Evolutionary conservation across 2,888 invertebrate species (phyloP).

Genomic region (Hipparchia sbordonii): DNA sequence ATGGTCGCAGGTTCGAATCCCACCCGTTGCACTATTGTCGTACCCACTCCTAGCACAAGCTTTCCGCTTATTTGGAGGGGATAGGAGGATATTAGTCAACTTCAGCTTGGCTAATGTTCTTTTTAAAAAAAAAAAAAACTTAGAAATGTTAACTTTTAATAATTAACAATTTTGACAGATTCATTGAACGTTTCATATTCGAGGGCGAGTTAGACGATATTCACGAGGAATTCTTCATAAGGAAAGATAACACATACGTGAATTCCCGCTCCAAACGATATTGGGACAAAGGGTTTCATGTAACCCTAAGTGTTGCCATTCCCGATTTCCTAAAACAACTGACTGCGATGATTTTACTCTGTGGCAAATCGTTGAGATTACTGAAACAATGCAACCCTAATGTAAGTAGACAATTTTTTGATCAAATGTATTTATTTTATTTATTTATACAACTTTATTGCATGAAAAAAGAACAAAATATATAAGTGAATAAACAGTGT

Average conservation of each 20-base stretch:
- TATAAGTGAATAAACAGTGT: no score
- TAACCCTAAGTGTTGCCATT: constrained; percentile 78
- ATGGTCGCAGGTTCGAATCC: no score
- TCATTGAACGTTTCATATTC: constrained; percentile 92
- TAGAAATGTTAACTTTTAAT: background rate
- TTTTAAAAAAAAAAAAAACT: no score
- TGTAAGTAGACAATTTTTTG: constrained; percentile 69
- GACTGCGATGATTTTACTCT: constrained; percentile 86
- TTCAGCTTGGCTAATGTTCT: no score
- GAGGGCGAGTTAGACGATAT: constrained; percentile 92
- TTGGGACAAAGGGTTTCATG: constrained; percentile 86
- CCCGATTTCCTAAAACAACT: constrained; percentile 87
- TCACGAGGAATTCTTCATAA: constrained; percentile 93
- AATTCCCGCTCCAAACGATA: constrained; percentile 85
- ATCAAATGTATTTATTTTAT: no score
- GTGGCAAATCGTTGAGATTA: constrained; percentile 89
- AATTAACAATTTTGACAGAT: constrained; percentile 63
- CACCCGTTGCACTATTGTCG: no score
- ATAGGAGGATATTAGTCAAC: no score
- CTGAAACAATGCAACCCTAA: constrained; percentile 87
- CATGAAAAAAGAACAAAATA: no score
- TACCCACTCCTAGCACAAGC: no score
- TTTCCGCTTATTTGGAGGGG: no score
- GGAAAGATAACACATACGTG: constrained; percentile 85
- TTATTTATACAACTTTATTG: no score